Base-by-base conservation (phyloP, 2,113 vertebrate species). In the Sporophila hypoxantha region DNA sequence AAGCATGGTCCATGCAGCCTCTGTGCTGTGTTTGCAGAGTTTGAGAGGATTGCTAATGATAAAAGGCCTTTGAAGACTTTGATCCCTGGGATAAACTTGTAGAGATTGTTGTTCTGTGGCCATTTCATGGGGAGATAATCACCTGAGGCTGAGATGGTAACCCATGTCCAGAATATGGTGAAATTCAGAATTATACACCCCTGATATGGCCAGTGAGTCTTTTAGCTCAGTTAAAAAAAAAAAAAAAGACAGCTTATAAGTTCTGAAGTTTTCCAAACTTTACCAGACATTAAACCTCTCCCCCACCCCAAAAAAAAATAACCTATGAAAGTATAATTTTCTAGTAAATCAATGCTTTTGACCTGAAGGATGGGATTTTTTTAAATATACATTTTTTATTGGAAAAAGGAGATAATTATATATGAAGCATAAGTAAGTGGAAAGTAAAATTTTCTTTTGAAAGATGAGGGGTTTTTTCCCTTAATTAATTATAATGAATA, bases 21-120 rank as follows among this genome's bases (percentile, higher is more conserved):
- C 27, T 81, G 19, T 78, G 61, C 52, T 74, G 39, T 36, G 34
- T 56, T 73, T 62, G 42, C 55, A 76, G 60, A 34, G 12, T 66
- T 34, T 47, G 57, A 76, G 60, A 61, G 55, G 74, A 59, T 17
- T 81, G 30, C 29, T 69, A 37, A 59, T 47, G 50, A 61, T 52
- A 73, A 78, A 77, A 91, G 41, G 19, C 39, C 46, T 90, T 68
- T 61, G 66, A 87, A 88, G 57, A 36, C 29, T 85, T 42, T 80
- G 32, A 77, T 62, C 34, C 21, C 13, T 32, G 17, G 64, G n/a
- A 75, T 83, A 69, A 91, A 27, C 53, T 85, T 82, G 26, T 53
- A 53, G 18, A 61, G 23, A 57, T 44, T 85, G 52, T 29, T 85
- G 46, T 65, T 71, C 59, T 87, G 36, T 67, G 41, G 46, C 61